Evolutionary conservation across 2,888 invertebrate genomes (phyloP).

Genomic region (Sicus ferrugineus): DNA sequence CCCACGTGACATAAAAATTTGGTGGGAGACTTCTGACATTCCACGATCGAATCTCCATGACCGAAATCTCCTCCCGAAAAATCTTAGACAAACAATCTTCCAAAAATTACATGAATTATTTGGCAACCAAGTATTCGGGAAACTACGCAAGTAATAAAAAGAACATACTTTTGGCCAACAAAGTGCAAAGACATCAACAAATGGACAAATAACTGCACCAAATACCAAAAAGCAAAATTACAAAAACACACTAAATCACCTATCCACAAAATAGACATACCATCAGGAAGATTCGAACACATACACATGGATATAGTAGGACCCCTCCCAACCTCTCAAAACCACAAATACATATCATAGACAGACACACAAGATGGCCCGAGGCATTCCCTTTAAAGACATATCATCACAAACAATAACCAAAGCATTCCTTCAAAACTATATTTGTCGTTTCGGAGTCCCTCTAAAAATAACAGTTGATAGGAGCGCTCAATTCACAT

Average conservation of each 20-base stretch:
- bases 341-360: slow-evolving; percentile 46
- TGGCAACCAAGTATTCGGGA: slow-evolving; percentile 42
- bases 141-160: slow-evolving; percentile 42
- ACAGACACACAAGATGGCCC: slow-evolving; percentile 46
- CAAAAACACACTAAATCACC: slow-evolving; percentile 45
- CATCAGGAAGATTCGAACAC: slow-evolving; percentile 51
- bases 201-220: slow-evolving; percentile 51
- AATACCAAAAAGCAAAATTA: slow-evolving; percentile 53
- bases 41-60: no score
- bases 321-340: slow-evolving; percentile 48
- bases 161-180: slow-evolving; percentile 47
- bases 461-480: slow-evolving; percentile 38
- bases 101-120: no score
- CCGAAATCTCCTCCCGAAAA: no score
- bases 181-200: slow-evolving; percentile 46
- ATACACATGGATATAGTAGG: slow-evolving; percentile 56
- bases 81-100: no score
- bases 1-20: no score
- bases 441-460: slow-evolving; percentile 37
- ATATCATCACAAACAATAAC: slow-evolving; percentile 40
- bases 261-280: slow-evolving; percentile 42
- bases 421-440: slow-evolving; percentile 28
- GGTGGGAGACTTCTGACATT: no score
- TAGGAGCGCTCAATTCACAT: slow-evolving; percentile 33
- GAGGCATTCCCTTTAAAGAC: slow-evolving; percentile 44